Conservation (phyloP, 2,888 invertebrate species). For the Agrochola lychnidis region DNA sequence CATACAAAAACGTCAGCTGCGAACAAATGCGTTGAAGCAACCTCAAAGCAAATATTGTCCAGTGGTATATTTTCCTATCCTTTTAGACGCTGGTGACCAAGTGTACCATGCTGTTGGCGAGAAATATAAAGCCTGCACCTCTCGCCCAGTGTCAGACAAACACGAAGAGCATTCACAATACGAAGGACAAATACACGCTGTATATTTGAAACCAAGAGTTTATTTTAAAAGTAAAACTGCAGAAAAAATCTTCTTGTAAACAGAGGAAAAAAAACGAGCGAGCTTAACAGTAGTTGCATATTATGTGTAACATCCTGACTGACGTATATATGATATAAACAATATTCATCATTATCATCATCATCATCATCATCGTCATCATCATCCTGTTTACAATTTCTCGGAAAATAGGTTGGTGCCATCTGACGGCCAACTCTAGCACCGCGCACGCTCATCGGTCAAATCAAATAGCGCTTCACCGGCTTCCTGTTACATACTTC, state of each 20-base stretch:
- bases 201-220: slow-evolving; percentile 11
- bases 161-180: slow-evolving; percentile 43
- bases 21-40: slow-evolving; percentile 32
- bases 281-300: too few relatives aligned
- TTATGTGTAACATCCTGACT: too few relatives aligned
- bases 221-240: not conserved
- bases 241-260: not conserved
- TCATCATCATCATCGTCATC: too few relatives aligned
- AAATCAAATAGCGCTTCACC: too few relatives aligned
- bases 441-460: too few relatives aligned
- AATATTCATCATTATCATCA: too few relatives aligned
- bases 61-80: slow-evolving; percentile 62
- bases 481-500: too few relatives aligned
- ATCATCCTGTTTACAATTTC: too few relatives aligned
- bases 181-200: slow-evolving; percentile 33
- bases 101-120: slow-evolving; percentile 48
- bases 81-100: slow-evolving; percentile 56
- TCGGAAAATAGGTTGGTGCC: too few relatives aligned
- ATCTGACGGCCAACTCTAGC: too few relatives aligned
- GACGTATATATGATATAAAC: too few relatives aligned
- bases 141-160: slow-evolving; percentile 56
- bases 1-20: slow-evolving; percentile 8
- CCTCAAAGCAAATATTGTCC: slow-evolving; percentile 58
- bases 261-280: not conserved
- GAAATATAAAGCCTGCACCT: slow-evolving; percentile 57